Conservation (phyloP, 2,797 vertebrate species). For the Acanthis flammea region DNA sequence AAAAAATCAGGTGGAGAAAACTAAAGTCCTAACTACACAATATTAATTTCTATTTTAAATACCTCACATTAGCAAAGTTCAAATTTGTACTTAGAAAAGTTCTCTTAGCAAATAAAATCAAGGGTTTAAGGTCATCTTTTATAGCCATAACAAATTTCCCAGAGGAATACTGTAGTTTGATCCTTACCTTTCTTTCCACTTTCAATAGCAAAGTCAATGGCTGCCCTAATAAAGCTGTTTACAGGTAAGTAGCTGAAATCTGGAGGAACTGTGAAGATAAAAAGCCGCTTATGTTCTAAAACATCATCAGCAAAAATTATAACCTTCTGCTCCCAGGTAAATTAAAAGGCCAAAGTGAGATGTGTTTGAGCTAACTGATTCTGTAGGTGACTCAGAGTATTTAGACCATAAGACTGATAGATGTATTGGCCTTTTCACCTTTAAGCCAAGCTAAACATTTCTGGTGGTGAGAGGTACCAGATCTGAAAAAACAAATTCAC, state of each 20-base stretch:
- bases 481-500: background rate
- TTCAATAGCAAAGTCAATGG: slow-evolving; percentile 82
- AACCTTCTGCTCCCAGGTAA: background rate
- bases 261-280: slow-evolving; percentile 84
- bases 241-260: slow-evolving; percentile 92
- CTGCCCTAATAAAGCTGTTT: slow-evolving; percentile 87
- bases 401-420: background rate
- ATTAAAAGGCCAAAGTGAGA: background rate
- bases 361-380: slow-evolving; percentile 2
- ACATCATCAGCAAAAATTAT: background rate
- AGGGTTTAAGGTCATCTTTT: background rate
- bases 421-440: background rate
- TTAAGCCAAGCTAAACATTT: background rate
- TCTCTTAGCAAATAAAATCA: background rate
- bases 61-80: background rate
- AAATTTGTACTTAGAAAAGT: background rate
- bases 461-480: background rate
- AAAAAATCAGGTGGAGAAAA: background rate
- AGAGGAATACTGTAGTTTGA: background rate
- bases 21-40: background rate
- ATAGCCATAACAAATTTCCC: background rate
- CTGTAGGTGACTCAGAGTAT: slow-evolving; percentile 1
- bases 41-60: background rate
- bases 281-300: slow-evolving; percentile 24
- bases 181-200: slow-evolving; percentile 89